These are phyloP conservation scores for Drosophila busckii DNA, from an alignment of 1,140 invertebrate genomes.

Conservation along the genomic window DNA sequence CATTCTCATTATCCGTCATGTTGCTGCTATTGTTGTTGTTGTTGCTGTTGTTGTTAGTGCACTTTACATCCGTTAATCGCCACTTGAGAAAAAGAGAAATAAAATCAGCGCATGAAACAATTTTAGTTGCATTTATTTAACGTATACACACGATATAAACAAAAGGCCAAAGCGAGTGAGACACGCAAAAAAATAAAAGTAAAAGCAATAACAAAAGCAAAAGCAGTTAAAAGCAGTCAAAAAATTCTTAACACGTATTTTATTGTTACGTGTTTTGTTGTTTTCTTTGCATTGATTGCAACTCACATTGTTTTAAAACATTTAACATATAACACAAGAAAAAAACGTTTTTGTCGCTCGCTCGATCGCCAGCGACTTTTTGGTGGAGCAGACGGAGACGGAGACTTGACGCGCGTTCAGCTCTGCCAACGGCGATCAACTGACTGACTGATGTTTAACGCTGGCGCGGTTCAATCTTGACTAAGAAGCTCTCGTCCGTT, in stretches of 20 bases:
- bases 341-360: constrained; percentile 4
- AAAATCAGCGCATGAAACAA: no score
- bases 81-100: constrained; percentile 56
- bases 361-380: not conserved
- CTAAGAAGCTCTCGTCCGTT: constrained; percentile 17
- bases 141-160: constrained; percentile 6
- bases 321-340: constrained; percentile 26
- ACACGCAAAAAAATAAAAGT: constrained; percentile 17
- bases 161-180: constrained; percentile 3
- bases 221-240: constrained; percentile 2
- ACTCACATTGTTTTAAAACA: constrained; percentile 59
- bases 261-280: constrained; percentile 1
- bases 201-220: not conserved
- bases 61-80: constrained; percentile 50
- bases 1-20: constrained; percentile 59
- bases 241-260: not conserved
- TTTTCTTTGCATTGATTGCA: constrained; percentile 3
- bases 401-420: constrained; percentile 45
- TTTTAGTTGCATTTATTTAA: no score
- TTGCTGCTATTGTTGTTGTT: constrained; percentile 13
- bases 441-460: constrained; percentile 73
- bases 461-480: constrained; percentile 13
- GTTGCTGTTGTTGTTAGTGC: constrained; percentile 1
- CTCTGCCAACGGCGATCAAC: constrained; percentile 66
- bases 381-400: constrained; percentile 2